Conservation (phyloP, 2,113 vertebrate genomes). For the Dromiciops gliroides region DNA sequence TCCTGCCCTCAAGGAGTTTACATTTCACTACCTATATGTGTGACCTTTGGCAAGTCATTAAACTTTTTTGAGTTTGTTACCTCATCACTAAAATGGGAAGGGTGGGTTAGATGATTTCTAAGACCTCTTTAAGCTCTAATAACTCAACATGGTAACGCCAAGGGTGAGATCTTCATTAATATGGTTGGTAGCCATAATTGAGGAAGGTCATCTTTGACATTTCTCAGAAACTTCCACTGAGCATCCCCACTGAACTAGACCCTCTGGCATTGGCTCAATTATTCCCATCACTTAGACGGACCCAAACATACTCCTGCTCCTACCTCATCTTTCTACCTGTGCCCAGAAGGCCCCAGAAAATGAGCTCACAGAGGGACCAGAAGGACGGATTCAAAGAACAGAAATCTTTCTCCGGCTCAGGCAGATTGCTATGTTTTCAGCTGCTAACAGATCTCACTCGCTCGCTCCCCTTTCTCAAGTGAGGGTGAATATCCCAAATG, state of each 20-base stretch:
- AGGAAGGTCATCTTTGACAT: neutral
- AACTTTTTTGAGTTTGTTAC: neutral
- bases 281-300: constrained; percentile 11
- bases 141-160: neutral
- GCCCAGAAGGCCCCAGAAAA: neutral
- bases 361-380: neutral
- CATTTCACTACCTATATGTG: neutral
- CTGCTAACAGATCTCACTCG: neutral
- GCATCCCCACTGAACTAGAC: constrained; percentile 37
- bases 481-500: neutral
- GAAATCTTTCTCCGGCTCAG: neutral
- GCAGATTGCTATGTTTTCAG: neutral
- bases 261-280: constrained; percentile 50
- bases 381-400: neutral
- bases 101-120: neutral
- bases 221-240: constrained; percentile 52
- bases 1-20: neutral
- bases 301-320: rapidly evolving
- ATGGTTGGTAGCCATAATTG: neutral
- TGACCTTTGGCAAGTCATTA: neutral
- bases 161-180: neutral
- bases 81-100: neutral
- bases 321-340: rapidly evolving
- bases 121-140: neutral
- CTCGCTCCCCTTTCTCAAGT: neutral